A percentile compares a stretch with the other conserved stretches of the same genome.
Conservation (phyloP, 2,888 invertebrate species). For the Idaea biselata region DNA sequence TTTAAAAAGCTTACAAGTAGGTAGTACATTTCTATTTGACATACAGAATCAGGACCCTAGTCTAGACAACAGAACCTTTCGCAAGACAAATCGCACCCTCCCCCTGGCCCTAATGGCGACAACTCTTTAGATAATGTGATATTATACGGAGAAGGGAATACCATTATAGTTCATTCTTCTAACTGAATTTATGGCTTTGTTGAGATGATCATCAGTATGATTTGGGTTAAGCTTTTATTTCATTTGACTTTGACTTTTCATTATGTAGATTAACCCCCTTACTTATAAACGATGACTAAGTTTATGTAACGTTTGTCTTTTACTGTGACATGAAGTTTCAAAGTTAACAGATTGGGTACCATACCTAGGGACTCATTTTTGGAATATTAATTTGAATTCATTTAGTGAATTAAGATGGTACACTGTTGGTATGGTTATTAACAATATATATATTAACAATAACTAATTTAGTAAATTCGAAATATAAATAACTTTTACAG, state of each 20-base stretch:
- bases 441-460: too few relatives aligned
- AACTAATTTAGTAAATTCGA: too few relatives aligned
- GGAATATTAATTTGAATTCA: too few relatives aligned
- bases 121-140: slow-evolving; percentile 1
- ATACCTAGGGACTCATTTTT: too few relatives aligned
- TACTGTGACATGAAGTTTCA: too few relatives aligned
- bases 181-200: neutral
- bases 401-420: too few relatives aligned
- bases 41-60: neutral
- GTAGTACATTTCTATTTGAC: neutral
- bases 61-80: neutral
- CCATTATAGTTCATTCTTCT: neutral
- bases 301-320: too few relatives aligned
- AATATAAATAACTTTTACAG: too few relatives aligned
- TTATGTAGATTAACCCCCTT: neutral
- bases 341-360: too few relatives aligned
- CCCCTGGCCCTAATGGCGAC: neutral
- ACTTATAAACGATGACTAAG: too few relatives aligned
- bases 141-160: neutral
- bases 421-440: too few relatives aligned
- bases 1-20: too few relatives aligned
- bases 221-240: neutral
- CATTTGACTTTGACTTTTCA: neutral
- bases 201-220: neutral
- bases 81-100: neutral